Evolutionary conservation across 2,113 vertebrate genomes (phyloP).

Genomic region (Aegypius monachus): DNA sequence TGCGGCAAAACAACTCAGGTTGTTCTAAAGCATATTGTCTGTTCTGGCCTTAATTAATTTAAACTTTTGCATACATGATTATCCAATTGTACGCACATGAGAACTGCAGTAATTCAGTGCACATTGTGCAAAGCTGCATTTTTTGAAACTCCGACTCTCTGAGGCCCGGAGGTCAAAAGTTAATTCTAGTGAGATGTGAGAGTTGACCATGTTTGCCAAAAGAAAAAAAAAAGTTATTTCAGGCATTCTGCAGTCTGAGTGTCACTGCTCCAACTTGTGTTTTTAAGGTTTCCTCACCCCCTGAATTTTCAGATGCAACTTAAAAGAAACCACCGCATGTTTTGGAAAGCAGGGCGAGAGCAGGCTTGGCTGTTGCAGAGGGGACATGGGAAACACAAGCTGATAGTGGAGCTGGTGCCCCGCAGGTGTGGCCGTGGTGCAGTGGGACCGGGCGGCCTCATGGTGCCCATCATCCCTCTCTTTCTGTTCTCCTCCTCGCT

Average conservation of each 20-base stretch:
- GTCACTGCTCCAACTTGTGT: background rate
- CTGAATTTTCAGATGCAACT: background rate
- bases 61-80: background rate
- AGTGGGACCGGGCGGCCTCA: background rate
- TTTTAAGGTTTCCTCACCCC: background rate
- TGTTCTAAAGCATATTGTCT: background rate
- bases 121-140: background rate
- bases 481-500: rapidly evolving
- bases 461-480: background rate
- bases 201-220: background rate
- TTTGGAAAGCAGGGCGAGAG: background rate
- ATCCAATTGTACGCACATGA: background rate
- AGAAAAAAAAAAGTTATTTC: conserved; percentile 3
- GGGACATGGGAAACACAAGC: background rate
- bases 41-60: background rate
- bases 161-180: conserved; percentile 45
- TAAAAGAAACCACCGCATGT: background rate
- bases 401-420: background rate
- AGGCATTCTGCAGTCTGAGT: conserved; percentile 21
- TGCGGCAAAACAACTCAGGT: background rate
- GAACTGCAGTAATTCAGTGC: background rate
- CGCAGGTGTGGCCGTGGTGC: rapidly evolving
- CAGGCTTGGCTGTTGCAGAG: background rate
- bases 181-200: conserved; percentile 29
- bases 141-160: background rate